Evolutionary conservation across 2,113 vertebrate species (phyloP), one percentile per base, ranked within the genome.

Genomic region (Ptyas mucosa): DNA sequence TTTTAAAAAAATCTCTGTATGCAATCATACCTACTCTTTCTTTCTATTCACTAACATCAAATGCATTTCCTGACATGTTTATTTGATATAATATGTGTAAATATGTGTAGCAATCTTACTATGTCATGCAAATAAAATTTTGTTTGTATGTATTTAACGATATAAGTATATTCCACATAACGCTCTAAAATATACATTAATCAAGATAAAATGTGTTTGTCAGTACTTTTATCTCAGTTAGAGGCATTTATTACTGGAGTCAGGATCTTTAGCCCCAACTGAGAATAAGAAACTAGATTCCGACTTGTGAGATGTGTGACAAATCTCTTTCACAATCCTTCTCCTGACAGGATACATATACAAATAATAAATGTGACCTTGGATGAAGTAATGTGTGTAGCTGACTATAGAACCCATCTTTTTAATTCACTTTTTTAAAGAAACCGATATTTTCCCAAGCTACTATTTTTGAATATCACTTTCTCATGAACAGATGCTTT

Each of bases 221-320:
- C 95, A 94, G 95, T 55, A 93, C 96, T 96, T 97, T 97, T 94
- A 97, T 97, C 97, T 98, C 96, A 94, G 95, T 96, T 92, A 96
- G 96, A 95, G 96, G 94, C 95, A 96, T 96, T 97, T 97, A 95
- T 96, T 97, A 90, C 97, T 97, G 96, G 95, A 97, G 95, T 95
- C 96, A 95, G 95, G 46, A 94, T 95, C 94, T 92, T 12, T 93
- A 96, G 96, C 95, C 93, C 97, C 97, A 96, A 94, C 97, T 97
- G 96, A 97, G 96, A 96, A 93, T 94, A 96, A 96, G 97, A 97
- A 96, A 96, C 94, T 85, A 94, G 96, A 94, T 94, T 95, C 95
- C 95, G 95, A 91, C 93, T 29, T 94, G 93, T 90, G 89, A 94
- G 95, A 95, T 93, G 96, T 95, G 94, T 95, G 95, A 97, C 96